Evolutionary conservation across 1,140 invertebrate genomes (phyloP).

Genomic region (Aplysia californica): DNA sequence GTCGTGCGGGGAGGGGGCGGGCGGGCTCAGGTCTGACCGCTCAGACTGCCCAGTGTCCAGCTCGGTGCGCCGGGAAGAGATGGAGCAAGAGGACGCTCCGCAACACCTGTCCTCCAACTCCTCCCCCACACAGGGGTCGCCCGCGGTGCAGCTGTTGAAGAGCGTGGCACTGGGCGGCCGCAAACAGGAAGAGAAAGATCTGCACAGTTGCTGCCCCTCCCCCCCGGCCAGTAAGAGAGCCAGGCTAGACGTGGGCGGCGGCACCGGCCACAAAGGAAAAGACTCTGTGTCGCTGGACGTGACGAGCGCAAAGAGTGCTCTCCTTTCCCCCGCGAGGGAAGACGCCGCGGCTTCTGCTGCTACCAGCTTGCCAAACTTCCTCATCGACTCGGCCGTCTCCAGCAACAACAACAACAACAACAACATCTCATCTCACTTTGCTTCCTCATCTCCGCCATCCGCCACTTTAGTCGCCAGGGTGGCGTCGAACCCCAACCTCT

Average conservation of each 20-base stretch:
- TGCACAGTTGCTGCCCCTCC: not conserved
- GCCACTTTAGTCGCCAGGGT: no score
- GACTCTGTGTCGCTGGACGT: not conserved
- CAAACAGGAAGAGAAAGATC: not conserved
- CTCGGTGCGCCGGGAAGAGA: slow-evolving; percentile 14
- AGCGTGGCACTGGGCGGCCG: no score
- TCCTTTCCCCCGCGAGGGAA: not conserved
- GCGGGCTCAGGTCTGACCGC: not conserved
- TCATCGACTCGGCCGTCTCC: not conserved
- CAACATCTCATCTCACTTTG: not conserved
- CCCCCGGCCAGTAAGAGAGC: not conserved
- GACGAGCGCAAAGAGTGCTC: not conserved
- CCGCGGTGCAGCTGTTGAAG: not conserved
- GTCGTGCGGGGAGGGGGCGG: not conserved
- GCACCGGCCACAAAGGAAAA: not conserved
- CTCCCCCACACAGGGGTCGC: not conserved
- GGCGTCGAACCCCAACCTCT: not conserved
- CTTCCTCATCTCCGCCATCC: no score
- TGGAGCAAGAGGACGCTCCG: slow-evolving; percentile 1
- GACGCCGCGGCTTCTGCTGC: not conserved
- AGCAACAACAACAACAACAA: not conserved
- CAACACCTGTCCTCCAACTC: not conserved
- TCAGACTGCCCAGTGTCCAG: slow-evolving; percentile 23
- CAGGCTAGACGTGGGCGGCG: not conserved
- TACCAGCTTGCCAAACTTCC: slow-evolving; percentile 18